Base-by-base conservation (phyloP, 2,113 vertebrate genomes). In the Zosterops lateralis region DNA sequence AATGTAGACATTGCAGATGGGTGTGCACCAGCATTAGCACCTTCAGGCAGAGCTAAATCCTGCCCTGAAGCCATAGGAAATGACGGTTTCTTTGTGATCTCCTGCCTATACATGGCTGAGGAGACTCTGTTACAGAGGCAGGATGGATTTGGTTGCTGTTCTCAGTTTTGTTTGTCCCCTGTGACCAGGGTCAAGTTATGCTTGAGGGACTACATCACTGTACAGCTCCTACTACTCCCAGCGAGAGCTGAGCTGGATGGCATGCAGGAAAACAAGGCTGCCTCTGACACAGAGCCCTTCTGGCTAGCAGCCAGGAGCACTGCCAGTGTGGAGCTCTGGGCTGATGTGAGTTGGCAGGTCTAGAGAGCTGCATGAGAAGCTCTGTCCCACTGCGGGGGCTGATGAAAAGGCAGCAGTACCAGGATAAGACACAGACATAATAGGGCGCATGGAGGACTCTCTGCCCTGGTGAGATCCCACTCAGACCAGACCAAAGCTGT, bases 1-100 rank as follows among this genome's bases (percentile, higher is more conserved):
- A 34, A 7, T 31, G 51, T 0, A 0, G 13, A 17, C 26, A 7
- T 4, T 8, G 40, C 53, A 77, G 75, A 32, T 61, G 36, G 29
- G 6, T 66, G 15, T 1, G 1, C 36, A 76, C 4, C 58, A 68
- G 26, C 60, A 7, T 40, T 31, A 73, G 28, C 45, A 50, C 3
- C 7, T 7, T 70, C 0, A 4, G 20, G 20, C 48, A 89, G 72
- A 90, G 26, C 31, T 92, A 76, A 24, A 18, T 48, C 10, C 10
- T 72, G 21, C 18, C 36, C 36, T 2, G 4, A 65, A 68, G 26
- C 45, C 36, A 14, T 17, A 24, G 44, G 20, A 53, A 88, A 51
- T 11, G 25, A 10, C 16, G 80, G 5, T 8, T 84, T 80, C 36
- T 51, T 8, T 19, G 26, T 10, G 19, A 10, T 76, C 9, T 76